Evolutionary conservation across 2,797 vertebrate species (phyloP).

Genomic region (Cetoscarus ocellatus): DNA sequence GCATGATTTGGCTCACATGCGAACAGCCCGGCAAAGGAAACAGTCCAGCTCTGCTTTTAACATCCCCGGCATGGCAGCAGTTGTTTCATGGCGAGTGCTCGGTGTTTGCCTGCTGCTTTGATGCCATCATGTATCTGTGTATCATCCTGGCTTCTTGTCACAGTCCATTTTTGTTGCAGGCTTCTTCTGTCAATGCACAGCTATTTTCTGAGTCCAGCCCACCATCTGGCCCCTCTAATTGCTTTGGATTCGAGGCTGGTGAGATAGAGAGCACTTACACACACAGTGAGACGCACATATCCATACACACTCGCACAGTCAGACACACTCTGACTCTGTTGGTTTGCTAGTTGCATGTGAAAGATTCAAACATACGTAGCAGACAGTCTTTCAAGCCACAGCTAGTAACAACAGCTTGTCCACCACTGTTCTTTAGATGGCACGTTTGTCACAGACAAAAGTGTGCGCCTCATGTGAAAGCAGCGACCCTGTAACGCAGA

Average conservation of each 20-base stretch:
- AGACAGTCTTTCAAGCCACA: slow-evolving; percentile 64
- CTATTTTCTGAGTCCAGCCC: slow-evolving; percentile 79
- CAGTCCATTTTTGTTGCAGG: slow-evolving; percentile 73
- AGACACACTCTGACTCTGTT: slow-evolving; percentile 44
- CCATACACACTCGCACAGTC: slow-evolving; percentile 12
- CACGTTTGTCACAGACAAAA: slow-evolving; percentile 36
- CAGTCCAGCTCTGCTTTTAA: slow-evolving; percentile 25
- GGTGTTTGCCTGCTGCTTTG: slow-evolving; percentile 51
- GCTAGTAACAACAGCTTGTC: slow-evolving; percentile 45
- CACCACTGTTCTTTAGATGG: slow-evolving; percentile 13
- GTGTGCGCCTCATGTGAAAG: slow-evolving; percentile 46
- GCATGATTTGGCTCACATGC: slow-evolving; percentile 44
- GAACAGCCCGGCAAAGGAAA: neutral
- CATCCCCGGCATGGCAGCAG: slow-evolving; percentile 25
- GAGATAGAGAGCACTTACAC: slow-evolving; percentile 65
- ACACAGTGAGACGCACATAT: slow-evolving; percentile 44
- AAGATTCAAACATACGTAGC: slow-evolving; percentile 45
- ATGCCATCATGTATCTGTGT: slow-evolving; percentile 57
- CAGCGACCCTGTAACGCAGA: slow-evolving; percentile 54
- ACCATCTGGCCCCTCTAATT: slow-evolving; percentile 87
- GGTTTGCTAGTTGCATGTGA: slow-evolving; percentile 60
- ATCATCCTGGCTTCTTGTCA: slow-evolving; percentile 74
- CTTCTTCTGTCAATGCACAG: slow-evolving; percentile 77
- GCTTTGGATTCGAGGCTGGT: slow-evolving; percentile 84
- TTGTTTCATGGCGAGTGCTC: slow-evolving; percentile 51